Conservation (phyloP, 2,113 vertebrate species). For the Peromyscus leucopus region DNA sequence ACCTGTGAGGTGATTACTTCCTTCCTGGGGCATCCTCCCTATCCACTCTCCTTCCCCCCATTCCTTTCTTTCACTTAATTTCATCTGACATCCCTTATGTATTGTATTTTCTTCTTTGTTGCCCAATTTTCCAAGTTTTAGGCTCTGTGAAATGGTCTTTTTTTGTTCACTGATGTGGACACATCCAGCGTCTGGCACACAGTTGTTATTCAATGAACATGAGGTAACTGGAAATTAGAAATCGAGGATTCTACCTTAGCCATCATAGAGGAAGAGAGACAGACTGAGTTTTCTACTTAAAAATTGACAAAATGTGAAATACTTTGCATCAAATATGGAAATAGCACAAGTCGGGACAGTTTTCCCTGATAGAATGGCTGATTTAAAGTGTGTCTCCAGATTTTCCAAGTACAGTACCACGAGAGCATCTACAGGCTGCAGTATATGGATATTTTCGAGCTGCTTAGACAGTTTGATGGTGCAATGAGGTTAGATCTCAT, state of each 20-base stretch:
- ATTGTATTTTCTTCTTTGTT: neutral
- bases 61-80: neutral
- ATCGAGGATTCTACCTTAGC: neutral
- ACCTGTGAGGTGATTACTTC: neutral
- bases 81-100: neutral
- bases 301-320: neutral
- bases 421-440: neutral
- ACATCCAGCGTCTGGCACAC: neutral
- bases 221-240: neutral
- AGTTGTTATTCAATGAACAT: neutral
- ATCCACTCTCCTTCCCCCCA: neutral
- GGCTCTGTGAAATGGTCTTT: neutral
- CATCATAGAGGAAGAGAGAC: neutral
- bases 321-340: neutral
- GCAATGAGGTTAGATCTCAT: neutral
- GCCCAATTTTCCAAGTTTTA: neutral
- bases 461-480: neutral
- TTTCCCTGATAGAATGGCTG: neutral
- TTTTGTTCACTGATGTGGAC: neutral
- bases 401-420: too few relatives aligned
- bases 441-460: too few relatives aligned
- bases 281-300: neutral
- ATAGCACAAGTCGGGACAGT: neutral
- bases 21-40: neutral
- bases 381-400: neutral